Evolutionary conservation across 2,797 vertebrate species (phyloP).

Genomic region (Ctenosaura bakeri): DNA sequence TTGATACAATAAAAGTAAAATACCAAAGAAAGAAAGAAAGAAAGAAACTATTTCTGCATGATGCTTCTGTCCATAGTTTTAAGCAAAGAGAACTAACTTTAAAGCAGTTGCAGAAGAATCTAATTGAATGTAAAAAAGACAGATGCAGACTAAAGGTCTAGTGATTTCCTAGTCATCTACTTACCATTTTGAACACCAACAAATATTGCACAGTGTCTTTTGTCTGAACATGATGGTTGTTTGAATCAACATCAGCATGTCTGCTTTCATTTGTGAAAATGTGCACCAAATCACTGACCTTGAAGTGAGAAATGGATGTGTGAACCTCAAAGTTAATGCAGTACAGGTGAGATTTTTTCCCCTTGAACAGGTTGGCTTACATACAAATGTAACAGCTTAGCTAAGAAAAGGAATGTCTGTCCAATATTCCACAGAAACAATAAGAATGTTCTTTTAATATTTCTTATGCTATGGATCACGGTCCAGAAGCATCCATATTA

Average conservation of each 20-base stretch:
- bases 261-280: conserved; percentile 20
- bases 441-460: background rate
- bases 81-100: background rate
- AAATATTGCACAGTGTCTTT: background rate
- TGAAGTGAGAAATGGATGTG: conserved; percentile 1
- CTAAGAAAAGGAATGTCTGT: background rate
- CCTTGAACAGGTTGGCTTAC: background rate
- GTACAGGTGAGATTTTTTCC: background rate
- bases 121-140: background rate
- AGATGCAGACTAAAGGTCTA: no score
- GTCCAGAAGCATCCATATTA: background rate
- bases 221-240: background rate
- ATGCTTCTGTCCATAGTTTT: background rate
- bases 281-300: background rate
- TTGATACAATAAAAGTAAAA: no score
- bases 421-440: background rate
- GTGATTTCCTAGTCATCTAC: background rate
- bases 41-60: no score
- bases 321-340: background rate
- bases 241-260: background rate
- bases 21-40: no score
- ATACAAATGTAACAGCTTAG: background rate
- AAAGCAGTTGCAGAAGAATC: background rate
- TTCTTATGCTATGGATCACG: background rate
- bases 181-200: background rate